These are phyloP conservation scores for Pipistrellus pipistrellus DNA, from an alignment of 2,797 vertebrate genomes.

Conservation along the genomic window DNA sequence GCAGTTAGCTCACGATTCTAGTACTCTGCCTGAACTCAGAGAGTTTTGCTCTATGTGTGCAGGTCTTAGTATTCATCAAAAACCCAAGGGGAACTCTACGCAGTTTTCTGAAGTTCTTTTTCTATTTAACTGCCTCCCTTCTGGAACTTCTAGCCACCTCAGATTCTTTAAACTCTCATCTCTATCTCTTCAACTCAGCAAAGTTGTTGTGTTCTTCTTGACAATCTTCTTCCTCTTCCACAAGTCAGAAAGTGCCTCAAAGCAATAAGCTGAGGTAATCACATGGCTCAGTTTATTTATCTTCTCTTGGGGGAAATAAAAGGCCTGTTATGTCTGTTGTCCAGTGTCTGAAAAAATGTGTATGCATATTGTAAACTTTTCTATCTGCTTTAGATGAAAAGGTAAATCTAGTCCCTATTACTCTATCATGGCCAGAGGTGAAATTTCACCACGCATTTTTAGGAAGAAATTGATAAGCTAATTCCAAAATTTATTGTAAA, in stretches of 20 bases:
- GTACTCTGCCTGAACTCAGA: neutral
- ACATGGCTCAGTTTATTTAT: neutral
- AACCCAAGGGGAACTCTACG: neutral
- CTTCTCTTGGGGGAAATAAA: neutral
- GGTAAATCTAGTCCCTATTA: neutral
- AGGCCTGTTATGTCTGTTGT: neutral
- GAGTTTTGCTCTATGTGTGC: neutral
- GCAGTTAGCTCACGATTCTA: neutral
- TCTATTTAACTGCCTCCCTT: neutral
- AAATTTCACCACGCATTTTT: neutral
- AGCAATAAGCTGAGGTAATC: neutral
- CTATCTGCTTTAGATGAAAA: slow-evolving; percentile 16
- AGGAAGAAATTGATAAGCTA: neutral
- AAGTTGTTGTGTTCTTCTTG: neutral
- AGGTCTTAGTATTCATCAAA: slow-evolving; percentile 14
- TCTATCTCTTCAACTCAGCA: neutral
- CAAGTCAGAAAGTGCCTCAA: neutral
- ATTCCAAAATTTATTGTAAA: neutral
- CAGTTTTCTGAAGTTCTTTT: slow-evolving; percentile 33
- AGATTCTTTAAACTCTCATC: neutral
- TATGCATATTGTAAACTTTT: neutral
- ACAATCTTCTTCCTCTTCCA: neutral
- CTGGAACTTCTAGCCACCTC: neutral
- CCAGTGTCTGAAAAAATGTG: neutral
- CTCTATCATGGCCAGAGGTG: neutral